Conservation (phyloP, 2,797 vertebrate species). For the Takifugu rubripes region DNA sequence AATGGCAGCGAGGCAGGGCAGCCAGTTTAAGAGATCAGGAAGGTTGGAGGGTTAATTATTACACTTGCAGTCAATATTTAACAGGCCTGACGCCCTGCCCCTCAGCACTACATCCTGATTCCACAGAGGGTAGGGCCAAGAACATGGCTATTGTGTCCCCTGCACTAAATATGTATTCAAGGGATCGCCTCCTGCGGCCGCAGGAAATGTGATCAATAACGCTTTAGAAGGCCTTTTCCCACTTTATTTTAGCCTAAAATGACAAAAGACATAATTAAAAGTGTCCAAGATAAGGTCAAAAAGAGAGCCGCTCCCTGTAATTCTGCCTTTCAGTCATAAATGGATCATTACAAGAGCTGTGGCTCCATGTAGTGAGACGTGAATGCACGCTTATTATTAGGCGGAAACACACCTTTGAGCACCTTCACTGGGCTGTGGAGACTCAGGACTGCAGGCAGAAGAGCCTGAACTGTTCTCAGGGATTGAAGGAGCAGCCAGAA, state of each 20-base stretch:
- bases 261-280: too few relatives aligned
- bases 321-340: constrained; percentile 2
- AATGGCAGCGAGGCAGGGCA: constrained; percentile 64
- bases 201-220: not conserved
- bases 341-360: not conserved
- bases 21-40: constrained; percentile 75
- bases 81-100: constrained; percentile 75
- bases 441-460: constrained; percentile 35
- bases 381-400: constrained; percentile 1
- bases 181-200: constrained; percentile 1
- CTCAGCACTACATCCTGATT: constrained; percentile 79
- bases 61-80: constrained; percentile 80
- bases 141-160: constrained; percentile 60
- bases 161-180: constrained; percentile 36
- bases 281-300: too few relatives aligned
- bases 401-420: constrained; percentile 18
- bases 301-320: not conserved
- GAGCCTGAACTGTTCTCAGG: constrained; percentile 35
- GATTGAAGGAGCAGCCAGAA: too few relatives aligned
- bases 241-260: too few relatives aligned
- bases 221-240: too few relatives aligned
- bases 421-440: constrained; percentile 38
- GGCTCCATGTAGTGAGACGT: not conserved
- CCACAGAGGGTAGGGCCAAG: constrained; percentile 64
- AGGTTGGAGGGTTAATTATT: constrained; percentile 79